These are phyloP conservation scores for Pelochelys cantorii DNA, from an alignment of 2,797 vertebrate species.

Conservation along the genomic window DNA sequence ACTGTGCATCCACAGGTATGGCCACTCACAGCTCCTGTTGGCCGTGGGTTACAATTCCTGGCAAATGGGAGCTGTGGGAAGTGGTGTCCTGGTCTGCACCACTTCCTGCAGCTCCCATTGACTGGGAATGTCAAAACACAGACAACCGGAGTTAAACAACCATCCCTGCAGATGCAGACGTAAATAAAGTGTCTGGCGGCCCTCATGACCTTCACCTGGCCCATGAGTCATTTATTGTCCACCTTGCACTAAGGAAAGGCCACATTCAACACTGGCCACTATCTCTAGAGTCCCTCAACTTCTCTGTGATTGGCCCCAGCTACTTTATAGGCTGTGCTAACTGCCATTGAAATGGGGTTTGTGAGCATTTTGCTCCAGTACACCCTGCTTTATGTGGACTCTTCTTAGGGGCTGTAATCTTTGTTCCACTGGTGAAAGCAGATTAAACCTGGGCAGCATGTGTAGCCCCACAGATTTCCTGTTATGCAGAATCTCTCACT, in stretches of 20 bases:
- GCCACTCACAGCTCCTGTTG: too few relatives aligned
- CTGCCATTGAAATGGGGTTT: not conserved
- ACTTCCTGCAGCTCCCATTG: too few relatives aligned
- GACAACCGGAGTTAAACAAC: too few relatives aligned
- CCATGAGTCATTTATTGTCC: not conserved
- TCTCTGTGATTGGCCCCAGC: not conserved
- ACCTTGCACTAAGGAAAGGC: not conserved
- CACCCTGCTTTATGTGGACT: not conserved
- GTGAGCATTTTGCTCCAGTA: not conserved
- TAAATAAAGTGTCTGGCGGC: too few relatives aligned
- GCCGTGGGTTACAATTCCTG: too few relatives aligned
- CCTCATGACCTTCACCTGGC: too few relatives aligned
- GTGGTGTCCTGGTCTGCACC: too few relatives aligned
- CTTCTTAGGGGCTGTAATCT: not conserved
- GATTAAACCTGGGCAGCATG: not conserved
- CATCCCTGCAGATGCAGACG: too few relatives aligned
- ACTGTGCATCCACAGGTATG: too few relatives aligned
- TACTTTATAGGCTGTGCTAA: not conserved
- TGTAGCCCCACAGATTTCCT: not conserved
- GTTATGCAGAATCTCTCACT: not conserved
- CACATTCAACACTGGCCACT: not conserved
- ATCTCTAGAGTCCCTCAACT: not conserved
- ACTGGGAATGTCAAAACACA: too few relatives aligned
- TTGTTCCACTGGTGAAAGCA: not conserved
- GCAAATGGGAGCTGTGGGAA: too few relatives aligned